Conservation (phyloP, 2,797 vertebrate genomes). For the Semotilus atromaculatus region DNA sequence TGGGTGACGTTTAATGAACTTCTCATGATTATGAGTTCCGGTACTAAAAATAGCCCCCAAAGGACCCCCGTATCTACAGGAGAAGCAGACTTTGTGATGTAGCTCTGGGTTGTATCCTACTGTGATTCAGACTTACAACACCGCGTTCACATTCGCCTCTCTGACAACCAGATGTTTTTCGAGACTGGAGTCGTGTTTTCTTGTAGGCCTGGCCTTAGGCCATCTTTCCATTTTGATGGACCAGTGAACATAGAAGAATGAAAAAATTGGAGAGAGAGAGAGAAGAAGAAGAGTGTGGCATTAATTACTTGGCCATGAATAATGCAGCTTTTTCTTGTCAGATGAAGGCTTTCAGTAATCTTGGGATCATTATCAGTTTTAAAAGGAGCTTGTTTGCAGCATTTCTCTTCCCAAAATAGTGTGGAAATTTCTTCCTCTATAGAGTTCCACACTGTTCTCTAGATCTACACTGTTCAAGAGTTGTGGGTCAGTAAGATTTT, state of each 20-base stretch:
- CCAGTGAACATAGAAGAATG: slow-evolving; percentile 6
- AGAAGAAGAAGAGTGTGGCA: not conserved
- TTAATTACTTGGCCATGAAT: slow-evolving; percentile 22
- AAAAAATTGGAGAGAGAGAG: not conserved
- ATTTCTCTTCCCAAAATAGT: not conserved
- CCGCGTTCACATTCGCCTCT: not conserved
- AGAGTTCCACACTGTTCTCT: not conserved
- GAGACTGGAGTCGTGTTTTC: slow-evolving; percentile 20
- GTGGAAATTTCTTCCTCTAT: not conserved
- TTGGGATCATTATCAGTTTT: not conserved
- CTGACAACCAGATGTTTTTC: slow-evolving; percentile 35
- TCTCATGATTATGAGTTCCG: slow-evolving; percentile 31
- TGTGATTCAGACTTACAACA: slow-evolving; percentile 4
- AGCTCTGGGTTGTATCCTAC: slow-evolving; percentile 33
- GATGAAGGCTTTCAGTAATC: slow-evolving; percentile 22
- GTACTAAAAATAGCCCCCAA: slow-evolving; percentile 41
- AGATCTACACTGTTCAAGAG: not conserved
- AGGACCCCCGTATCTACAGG: slow-evolving; percentile 34
- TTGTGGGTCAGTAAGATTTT: not conserved
- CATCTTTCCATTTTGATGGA: slow-evolving; percentile 21
- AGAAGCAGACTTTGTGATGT: slow-evolving; percentile 7
- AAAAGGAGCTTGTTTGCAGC: slow-evolving; percentile 8
- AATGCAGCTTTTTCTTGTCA: slow-evolving; percentile 23
- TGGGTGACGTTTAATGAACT: slow-evolving; percentile 59
- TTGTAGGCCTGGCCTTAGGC: slow-evolving; percentile 22